Conservation (phyloP, 2,113 vertebrate species). For the Tichodroma muraria region DNA sequence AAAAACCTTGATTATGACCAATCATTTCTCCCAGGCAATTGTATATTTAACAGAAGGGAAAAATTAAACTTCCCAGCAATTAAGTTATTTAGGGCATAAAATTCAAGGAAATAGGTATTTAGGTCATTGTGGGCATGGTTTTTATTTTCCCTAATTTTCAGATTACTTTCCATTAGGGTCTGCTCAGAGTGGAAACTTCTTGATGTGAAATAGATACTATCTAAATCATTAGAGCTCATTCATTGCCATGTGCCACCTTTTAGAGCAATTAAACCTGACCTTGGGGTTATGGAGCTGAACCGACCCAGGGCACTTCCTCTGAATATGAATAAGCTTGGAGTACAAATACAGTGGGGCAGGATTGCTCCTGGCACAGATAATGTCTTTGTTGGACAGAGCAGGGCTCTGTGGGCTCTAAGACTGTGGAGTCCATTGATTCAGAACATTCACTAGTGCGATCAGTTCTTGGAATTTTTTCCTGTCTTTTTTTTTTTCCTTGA, state of each 20-base stretch:
- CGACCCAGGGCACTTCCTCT: constrained; percentile 88
- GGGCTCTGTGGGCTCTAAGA: background rate
- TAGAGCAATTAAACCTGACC: constrained; percentile 85
- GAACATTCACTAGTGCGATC: constrained; percentile 45
- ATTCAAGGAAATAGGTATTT: constrained; percentile 79
- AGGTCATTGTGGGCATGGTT: constrained; percentile 75
- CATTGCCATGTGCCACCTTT: constrained; percentile 87
- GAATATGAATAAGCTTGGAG: constrained; percentile 79
- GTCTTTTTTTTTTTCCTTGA: background rate
- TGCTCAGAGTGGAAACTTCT: constrained; percentile 74
- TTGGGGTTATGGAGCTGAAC: constrained; percentile 80
- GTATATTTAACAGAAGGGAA: constrained; percentile 67
- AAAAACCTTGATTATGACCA: constrained; percentile 56
- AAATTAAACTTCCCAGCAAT: constrained; percentile 65
- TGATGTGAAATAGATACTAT: constrained; percentile 94
- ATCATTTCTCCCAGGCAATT: constrained; percentile 49
- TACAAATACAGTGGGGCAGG: constrained; percentile 47
- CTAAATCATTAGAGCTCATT: constrained; percentile 95
- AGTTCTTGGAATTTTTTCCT: background rate
- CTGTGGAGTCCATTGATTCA: constrained; percentile 67
- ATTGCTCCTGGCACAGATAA: constrained; percentile 50
- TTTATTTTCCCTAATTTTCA: constrained; percentile 85
- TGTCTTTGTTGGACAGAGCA: constrained; percentile 45
- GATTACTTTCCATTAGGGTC: constrained; percentile 82
- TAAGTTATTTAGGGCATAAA: constrained; percentile 70